A percentile compares a stretch with the other conserved stretches of the same genome.
Evolutionary conservation across 2,888 invertebrate species (phyloP).

Genomic region (Spicauda simplicius): DNA sequence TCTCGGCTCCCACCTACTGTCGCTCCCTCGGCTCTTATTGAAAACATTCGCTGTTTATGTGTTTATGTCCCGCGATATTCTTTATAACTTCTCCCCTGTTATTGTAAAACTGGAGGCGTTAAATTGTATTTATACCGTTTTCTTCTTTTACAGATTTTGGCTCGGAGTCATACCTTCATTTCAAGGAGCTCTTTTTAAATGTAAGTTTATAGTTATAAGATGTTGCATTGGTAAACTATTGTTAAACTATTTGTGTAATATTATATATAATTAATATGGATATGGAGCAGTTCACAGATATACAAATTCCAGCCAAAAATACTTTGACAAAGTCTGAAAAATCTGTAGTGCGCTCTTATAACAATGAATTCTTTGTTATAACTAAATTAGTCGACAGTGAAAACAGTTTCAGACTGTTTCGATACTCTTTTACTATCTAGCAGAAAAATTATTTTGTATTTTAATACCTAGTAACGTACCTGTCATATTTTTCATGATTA

Average conservation of each 20-base stretch:
- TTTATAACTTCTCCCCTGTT: constrained; percentile 13
- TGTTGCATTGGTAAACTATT: not conserved
- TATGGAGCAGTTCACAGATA: constrained; percentile 5
- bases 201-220: constrained; percentile 56
- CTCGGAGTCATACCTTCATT: constrained; percentile 81
- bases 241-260: not conserved
- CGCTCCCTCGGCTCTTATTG: constrained; percentile 28
- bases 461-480: constrained; percentile 70
- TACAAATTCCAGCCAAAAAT: not conserved
- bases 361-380: not conserved
- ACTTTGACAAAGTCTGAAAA: not conserved
- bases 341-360: not conserved
- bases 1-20: constrained; percentile 33
- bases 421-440: constrained; percentile 50
- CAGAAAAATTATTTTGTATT: constrained; percentile 66
- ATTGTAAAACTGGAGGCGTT: not conserved
- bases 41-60: constrained; percentile 33
- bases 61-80: constrained; percentile 33
- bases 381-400: not conserved
- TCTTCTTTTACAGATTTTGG: constrained; percentile 74
- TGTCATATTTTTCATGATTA: constrained; percentile 79
- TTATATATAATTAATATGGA: not conserved
- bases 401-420: not conserved
- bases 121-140: constrained; percentile 30
- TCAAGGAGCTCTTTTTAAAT: constrained; percentile 69